Percentiles rank a stretch among this genome's conserved stretches.
phyloP scores from a whole-genome alignment of 2,888 invertebrate species.

The Tetragonula carbonaria region DNA sequence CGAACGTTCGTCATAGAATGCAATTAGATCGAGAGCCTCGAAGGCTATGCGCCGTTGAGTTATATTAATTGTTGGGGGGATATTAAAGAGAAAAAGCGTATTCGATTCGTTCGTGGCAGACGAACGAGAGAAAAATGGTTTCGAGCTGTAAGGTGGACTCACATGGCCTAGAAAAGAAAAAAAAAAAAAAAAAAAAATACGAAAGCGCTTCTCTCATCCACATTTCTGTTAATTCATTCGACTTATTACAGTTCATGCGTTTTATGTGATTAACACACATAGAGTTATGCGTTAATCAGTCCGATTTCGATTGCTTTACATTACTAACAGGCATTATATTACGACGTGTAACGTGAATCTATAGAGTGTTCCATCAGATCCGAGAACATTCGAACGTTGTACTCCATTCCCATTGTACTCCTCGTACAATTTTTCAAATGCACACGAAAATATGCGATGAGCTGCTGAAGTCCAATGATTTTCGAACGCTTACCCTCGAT shows the following conservation, averaged over 20 bases:
- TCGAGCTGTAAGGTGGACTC: constrained; percentile 64
- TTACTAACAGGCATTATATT: constrained; percentile 63
- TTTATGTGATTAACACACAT: constrained; percentile 78
- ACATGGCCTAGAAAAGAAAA: constrained; percentile 42
- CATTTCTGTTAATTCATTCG: constrained; percentile 69
- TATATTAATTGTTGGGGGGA: constrained; percentile 5
- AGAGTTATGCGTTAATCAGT: constrained; percentile 69
- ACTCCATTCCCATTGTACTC: not conserved
- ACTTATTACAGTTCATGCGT: constrained; percentile 70
- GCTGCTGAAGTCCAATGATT: not conserved
- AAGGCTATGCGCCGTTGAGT: not conserved
- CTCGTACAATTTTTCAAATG: not conserved
- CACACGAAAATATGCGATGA: not conserved
- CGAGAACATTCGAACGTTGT: not conserved
- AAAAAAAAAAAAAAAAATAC: not conserved
- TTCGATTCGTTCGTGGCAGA: constrained; percentile 28
- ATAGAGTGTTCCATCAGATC: constrained; percentile 28
- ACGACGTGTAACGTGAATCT: constrained; percentile 30
- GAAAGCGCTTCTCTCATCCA: constrained; percentile 70
- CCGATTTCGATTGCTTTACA: constrained; percentile 69
- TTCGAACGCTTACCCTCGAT: not conserved
- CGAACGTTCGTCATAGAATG: constrained; percentile 39
- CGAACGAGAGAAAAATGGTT: constrained; percentile 50
- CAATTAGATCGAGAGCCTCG: constrained; percentile 1
- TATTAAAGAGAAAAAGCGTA: not conserved